Conservation (phyloP, 2,797 vertebrate genomes). For the Phylloscopus collybita region DNA sequence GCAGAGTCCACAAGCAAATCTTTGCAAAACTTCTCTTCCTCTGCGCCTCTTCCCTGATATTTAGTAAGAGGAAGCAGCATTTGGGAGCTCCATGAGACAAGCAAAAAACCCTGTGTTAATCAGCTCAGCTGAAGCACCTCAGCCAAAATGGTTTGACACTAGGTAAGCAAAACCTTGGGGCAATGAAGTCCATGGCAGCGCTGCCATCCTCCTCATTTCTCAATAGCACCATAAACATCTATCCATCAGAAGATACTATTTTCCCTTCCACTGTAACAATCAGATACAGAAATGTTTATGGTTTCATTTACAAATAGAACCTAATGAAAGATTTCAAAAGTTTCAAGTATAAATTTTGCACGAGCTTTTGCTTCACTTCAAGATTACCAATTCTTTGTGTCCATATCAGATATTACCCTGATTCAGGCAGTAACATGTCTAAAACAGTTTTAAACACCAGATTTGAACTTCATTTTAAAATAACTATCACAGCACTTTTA, state of each 20-base stretch:
- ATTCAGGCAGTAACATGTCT: not conserved
- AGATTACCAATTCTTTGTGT: not conserved
- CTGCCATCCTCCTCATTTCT: not conserved
- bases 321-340: not conserved
- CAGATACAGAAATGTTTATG: not conserved
- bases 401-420: not conserved
- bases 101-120: not conserved
- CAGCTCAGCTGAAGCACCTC: not conserved
- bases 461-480: not conserved
- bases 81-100: not conserved
- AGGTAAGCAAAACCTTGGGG: not conserved
- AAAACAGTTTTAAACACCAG: not conserved
- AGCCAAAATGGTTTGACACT: not conserved
- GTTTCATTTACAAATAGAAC: not conserved
- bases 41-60: not conserved
- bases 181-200: not conserved
- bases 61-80: accelerated
- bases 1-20: not conserved
- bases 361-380: not conserved
- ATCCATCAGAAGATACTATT: not conserved
- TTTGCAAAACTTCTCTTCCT: not conserved
- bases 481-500: not conserved
- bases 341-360: not conserved
- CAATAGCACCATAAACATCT: not conserved
- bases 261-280: not conserved